Base-by-base conservation (phyloP, 1,140 invertebrate species). In the Drosophila obscura region DNA sequence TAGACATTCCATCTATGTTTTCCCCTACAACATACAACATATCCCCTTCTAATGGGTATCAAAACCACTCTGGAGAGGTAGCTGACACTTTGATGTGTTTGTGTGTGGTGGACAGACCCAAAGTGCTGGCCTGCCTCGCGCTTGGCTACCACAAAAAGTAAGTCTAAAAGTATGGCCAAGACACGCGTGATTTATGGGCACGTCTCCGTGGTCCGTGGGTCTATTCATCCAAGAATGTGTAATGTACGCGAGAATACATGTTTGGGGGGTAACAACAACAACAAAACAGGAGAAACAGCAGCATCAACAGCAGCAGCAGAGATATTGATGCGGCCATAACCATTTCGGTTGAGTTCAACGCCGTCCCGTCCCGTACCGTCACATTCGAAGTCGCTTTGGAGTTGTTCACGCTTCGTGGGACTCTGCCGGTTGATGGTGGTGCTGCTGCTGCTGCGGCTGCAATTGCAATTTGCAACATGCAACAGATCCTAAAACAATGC, bases 391-490 rank as follows among this genome's bases (percentile, higher is more conserved):
- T 39, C 35, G 4, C 35, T 39, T 39, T 39, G 53, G 68, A 72
- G 51, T 49, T 65, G 77, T 74, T 80, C 77, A 80, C 77, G 77
- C 77, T 77, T 80, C 59, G 39, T 45, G 56, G 74, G 35, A 13
- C 11, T 39, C 74, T 58, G 60, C 69, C 49, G 28, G 65, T 44
- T 22, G 43, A 11, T 65, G 68, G 24, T 46, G 67, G 4, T 48
- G 55, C 31, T 49, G 55, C 6, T 55, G 49, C 19, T 39, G 45
- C 15, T 51, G 72, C 57, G 60, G 73, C 56, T 65, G 45, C 35
- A 62, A 44, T 74, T 77, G 71, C 74, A 80, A 80, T 77, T 77
- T 80, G 77, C 77, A 67, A 77, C 77, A 80, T 73, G 73, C 76
- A 78, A 76, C 76, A 76, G 66, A 75, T 65, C 52, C 62, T 53